Evolutionary conservation across 2,888 invertebrate genomes (phyloP).

Genomic region (Branchipolynoe longqiensis): DNA sequence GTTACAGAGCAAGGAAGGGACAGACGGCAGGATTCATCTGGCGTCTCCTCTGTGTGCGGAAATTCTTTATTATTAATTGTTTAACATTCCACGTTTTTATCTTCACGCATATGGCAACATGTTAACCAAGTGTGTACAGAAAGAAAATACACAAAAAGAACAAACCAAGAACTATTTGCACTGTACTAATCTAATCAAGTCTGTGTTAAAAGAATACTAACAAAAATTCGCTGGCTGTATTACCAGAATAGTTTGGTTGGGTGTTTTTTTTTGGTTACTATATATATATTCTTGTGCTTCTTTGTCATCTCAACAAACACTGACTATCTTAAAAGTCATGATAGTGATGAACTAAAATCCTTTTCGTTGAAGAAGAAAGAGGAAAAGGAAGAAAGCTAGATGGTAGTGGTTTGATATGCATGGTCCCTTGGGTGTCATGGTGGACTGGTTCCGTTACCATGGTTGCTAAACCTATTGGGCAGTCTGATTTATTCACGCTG

Average conservation of each 20-base stretch:
- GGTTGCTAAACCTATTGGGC: not conserved
- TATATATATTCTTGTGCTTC: not conserved
- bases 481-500: not conserved
- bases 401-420: not conserved
- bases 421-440: slow-evolving; percentile 34
- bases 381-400: no score
- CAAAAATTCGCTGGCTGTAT: not conserved
- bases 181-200: not conserved
- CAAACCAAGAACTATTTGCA: not conserved
- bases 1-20: not conserved
- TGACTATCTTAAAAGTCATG: not conserved
- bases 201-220: not conserved
- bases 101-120: slow-evolving; percentile 16
- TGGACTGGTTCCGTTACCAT: not conserved
- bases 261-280: not conserved
- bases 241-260: not conserved
- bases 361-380: not conserved
- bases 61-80: slow-evolving; percentile 25
- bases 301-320: not conserved
- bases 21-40: not conserved
- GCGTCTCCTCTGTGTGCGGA: not conserved
- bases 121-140: not conserved
- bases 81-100: slow-evolving; percentile 33
- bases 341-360: not conserved
- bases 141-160: not conserved